These are phyloP conservation scores for Liodrosophila aerea DNA, from an alignment of 2,888 invertebrate genomes.

Conservation along the genomic window DNA sequence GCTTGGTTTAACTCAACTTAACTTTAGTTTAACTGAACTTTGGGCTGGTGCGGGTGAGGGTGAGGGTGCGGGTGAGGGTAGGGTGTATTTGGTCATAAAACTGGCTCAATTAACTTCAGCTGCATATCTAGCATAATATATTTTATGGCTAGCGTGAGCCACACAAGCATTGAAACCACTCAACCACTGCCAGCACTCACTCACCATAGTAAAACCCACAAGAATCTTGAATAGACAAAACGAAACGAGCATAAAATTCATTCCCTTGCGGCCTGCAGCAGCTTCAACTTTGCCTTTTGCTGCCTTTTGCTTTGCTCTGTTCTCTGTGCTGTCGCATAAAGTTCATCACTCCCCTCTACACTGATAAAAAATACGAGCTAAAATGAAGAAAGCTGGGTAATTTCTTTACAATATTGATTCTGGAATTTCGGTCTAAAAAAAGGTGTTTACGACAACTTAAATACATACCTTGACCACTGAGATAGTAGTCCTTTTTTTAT, in stretches of 20 bases:
- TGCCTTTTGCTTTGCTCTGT: background rate
- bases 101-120: constrained; percentile 39
- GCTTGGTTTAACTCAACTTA: background rate
- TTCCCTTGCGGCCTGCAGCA: constrained; percentile 4
- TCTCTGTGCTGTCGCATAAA: constrained; percentile 31
- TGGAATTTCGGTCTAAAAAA: too few species aligned
- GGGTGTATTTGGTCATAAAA: constrained; percentile 20
- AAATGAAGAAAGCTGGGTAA: too few species aligned
- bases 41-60: too few species aligned
- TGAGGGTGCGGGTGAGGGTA: too few species aligned
- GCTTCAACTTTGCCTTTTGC: constrained; percentile 23
- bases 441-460: too few species aligned
- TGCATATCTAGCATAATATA: constrained; percentile 16
- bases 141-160: constrained; percentile 11
- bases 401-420: too few species aligned
- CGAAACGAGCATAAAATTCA: background rate
- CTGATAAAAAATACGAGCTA: too few species aligned
- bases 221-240: constrained; percentile 25
- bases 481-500: too few species aligned
- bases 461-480: too few species aligned
- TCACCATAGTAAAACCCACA: constrained; percentile 13
- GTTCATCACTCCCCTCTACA: too few species aligned
- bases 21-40: constrained; percentile 12
- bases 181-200: background rate
- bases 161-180: constrained; percentile 1